Percentiles rank a stretch among this genome's conserved stretches.
Conservation (phyloP, 2,797 vertebrate species). For the Sylvia borin region DNA sequence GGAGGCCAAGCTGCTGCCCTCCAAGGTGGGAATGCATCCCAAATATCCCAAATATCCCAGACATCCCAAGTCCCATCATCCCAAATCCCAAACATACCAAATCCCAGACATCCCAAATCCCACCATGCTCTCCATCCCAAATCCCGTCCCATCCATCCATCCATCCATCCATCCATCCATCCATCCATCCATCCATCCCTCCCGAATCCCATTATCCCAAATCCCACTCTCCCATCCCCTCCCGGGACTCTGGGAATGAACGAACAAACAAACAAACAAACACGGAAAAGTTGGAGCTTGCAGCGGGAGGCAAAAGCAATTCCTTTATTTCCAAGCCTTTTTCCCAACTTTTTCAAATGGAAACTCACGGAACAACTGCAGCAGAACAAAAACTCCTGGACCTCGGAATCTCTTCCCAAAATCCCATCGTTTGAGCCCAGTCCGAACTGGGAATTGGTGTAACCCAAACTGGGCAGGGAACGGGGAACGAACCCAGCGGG, state of each 20-base stretch:
- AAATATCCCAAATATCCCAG: too few relatives aligned
- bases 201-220: too few relatives aligned
- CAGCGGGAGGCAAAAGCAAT: background rate
- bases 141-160: background rate
- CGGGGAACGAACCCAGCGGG: accelerated
- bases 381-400: background rate
- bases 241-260: accelerated
- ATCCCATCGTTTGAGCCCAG: accelerated
- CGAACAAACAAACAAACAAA: accelerated
- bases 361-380: accelerated
- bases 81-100: background rate
- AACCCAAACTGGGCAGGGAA: background rate
- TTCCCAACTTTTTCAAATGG: background rate
- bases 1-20: constrained; percentile 88
- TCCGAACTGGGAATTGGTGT: too few relatives aligned
- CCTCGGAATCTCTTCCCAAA: accelerated
- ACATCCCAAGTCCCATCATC: too few relatives aligned
- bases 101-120: background rate
- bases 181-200: too few relatives aligned
- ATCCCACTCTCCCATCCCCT: background rate
- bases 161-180: background rate
- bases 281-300: accelerated
- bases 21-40: constrained; percentile 77
- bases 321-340: background rate
- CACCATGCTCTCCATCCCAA: background rate